Percentiles rank a stretch among this genome's conserved stretches.
Conservation (phyloP, 2,113 vertebrate genomes). For the Mastomys natalensis region DNA sequence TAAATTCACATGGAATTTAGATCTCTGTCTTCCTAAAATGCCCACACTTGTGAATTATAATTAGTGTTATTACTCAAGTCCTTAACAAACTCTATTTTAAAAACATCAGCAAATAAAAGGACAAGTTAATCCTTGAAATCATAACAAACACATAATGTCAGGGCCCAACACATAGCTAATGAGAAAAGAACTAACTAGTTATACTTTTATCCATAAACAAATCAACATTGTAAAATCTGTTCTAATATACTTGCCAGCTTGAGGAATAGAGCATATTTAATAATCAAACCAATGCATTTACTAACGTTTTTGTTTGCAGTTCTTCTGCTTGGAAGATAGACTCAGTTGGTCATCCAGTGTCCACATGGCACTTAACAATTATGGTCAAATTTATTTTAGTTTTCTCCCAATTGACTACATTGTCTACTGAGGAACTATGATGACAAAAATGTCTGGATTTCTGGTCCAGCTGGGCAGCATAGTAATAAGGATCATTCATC, state of each 20-base stretch:
- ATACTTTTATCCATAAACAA: slow-evolving; percentile 18
- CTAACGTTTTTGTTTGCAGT: slow-evolving; percentile 40
- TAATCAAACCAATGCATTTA: background rate
- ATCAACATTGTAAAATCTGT: slow-evolving; percentile 8
- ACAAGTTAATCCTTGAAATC: slow-evolving; percentile 40
- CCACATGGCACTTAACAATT: background rate
- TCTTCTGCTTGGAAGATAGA: background rate
- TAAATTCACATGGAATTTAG: slow-evolving; percentile 33
- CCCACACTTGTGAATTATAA: slow-evolving; percentile 13
- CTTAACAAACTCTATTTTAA: slow-evolving; percentile 25
- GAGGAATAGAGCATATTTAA: slow-evolving; percentile 26
- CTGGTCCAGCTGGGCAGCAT: background rate
- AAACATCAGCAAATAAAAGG: slow-evolving; percentile 37
- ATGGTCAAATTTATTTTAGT: slow-evolving; percentile 24
- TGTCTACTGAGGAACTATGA: slow-evolving; percentile 48
- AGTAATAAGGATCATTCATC: slow-evolving; percentile 51
- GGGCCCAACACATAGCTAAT: background rate
- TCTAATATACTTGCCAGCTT: background rate
- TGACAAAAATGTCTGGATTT: slow-evolving; percentile 55
- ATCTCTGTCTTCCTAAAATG: background rate
- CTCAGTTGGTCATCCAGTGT: background rate
- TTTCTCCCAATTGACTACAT: background rate
- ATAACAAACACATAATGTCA: slow-evolving; percentile 44
- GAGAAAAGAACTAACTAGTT: slow-evolving; percentile 18
- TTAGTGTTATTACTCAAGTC: background rate